Evolutionary conservation across 2,888 invertebrate genomes (phyloP).

Genomic region (Mimachlamys varia): DNA sequence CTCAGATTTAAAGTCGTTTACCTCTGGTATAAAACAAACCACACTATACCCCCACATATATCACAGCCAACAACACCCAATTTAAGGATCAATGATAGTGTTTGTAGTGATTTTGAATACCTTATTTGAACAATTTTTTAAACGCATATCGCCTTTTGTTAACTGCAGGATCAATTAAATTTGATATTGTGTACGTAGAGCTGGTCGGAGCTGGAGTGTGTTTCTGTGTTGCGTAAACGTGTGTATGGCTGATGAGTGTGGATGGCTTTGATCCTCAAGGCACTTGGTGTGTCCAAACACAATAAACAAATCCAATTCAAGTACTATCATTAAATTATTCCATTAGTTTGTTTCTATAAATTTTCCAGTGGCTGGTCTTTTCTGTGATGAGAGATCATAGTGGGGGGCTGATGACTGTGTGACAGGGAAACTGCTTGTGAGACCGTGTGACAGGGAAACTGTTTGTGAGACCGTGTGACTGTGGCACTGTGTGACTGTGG

Average conservation of each 20-base stretch:
- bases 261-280: neutral
- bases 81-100: constrained; percentile 2
- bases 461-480: no score
- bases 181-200: neutral
- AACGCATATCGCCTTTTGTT: neutral
- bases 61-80: neutral
- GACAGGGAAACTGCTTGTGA: no score
- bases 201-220: neutral
- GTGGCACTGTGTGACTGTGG: no score
- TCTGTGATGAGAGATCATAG: neutral
- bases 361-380: neutral
- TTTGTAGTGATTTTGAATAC: neutral
- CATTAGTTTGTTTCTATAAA: neutral
- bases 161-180: neutral
- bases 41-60: neutral
- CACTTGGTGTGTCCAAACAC: neutral
- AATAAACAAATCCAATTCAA: neutral
- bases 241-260: neutral
- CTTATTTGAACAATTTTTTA: constrained; percentile 17
- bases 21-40: neutral
- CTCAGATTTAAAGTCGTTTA: neutral
- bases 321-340: neutral
- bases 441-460: neutral
- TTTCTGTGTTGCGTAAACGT: neutral
- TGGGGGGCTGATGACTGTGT: no score